Percentiles rank a stretch among this genome's conserved stretches.
These are phyloP conservation scores for Dipodomys stephensi DNA, from an alignment of 2,113 vertebrate species.

Conservation along the genomic window DNA sequence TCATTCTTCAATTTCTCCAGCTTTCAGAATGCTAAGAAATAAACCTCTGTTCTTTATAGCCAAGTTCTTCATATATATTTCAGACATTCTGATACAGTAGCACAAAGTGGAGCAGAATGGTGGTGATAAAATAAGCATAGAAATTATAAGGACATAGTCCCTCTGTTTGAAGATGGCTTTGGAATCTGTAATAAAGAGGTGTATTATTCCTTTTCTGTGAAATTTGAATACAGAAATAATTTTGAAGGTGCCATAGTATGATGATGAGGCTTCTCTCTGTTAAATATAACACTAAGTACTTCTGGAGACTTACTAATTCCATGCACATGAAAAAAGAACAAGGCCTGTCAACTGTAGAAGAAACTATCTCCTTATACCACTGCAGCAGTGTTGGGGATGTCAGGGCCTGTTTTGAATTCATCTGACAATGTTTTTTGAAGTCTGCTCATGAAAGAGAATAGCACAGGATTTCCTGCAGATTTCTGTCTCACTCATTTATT, in stretches of 20 bases:
- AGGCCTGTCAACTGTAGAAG: neutral
- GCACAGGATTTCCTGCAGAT: neutral
- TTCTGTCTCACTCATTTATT: constrained; percentile 14
- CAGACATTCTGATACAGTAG: neutral
- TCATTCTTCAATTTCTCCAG: neutral
- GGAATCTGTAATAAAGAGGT: neutral
- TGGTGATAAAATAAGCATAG: constrained; percentile 5
- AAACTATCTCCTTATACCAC: neutral
- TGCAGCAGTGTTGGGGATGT: neutral
- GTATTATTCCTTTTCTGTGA: neutral
- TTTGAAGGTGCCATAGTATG: neutral
- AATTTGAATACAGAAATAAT: neutral
- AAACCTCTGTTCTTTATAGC: neutral
- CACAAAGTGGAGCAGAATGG: neutral
- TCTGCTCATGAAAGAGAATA: neutral
- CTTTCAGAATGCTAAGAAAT: neutral
- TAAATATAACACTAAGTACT: neutral
- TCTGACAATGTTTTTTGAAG: neutral
- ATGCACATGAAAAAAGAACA: neutral
- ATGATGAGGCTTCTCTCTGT: neutral
- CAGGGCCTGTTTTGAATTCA: neutral
- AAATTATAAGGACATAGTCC: neutral
- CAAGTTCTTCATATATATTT: neutral
- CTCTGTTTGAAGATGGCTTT: neutral
- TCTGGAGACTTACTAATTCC: neutral